Percentiles rank a stretch among this genome's conserved stretches.
Evolutionary conservation across 2,797 vertebrate genomes (phyloP).

Genomic region (Sebastiscus albofasciatus): DNA sequence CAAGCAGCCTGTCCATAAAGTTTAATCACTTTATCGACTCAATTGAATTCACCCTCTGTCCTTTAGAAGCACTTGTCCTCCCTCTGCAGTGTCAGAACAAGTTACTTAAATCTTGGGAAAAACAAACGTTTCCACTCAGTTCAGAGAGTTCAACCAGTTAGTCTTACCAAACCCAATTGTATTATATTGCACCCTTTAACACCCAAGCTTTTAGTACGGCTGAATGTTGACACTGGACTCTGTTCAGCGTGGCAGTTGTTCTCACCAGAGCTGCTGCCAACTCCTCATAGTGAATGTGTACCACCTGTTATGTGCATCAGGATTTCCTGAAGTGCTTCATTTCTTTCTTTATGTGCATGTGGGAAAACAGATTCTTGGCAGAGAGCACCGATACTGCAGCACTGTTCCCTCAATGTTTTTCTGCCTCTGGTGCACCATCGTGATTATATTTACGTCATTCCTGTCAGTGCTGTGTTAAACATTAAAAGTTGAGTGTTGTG

Average conservation of each 20-base stretch:
- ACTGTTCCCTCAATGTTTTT: conserved; percentile 10
- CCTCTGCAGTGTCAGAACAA: not conserved
- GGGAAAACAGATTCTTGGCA: conserved; percentile 61
- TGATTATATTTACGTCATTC: not conserved
- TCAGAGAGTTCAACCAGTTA: conserved; percentile 30
- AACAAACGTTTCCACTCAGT: conserved; percentile 7
- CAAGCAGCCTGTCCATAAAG: not conserved
- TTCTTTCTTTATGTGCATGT: conserved; percentile 45
- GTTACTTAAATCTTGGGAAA: not conserved
- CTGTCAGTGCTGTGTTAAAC: conserved; percentile 2
- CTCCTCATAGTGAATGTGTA: conserved; percentile 15
- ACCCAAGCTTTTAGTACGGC: conserved; percentile 39
- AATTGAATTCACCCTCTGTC: not conserved
- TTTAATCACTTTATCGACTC: not conserved
- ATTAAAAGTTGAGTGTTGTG: not conserved
- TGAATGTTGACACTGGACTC: conserved; percentile 48
- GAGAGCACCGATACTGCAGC: not conserved
- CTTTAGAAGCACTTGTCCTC: not conserved
- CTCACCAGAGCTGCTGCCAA: conserved; percentile 55
- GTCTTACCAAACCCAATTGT: conserved; percentile 11
- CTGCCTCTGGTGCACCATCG: conserved; percentile 23
- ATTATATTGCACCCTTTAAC: conserved; percentile 49
- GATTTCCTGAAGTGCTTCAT: conserved; percentile 42
- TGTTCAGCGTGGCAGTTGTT: conserved; percentile 58
- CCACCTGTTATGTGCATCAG: conserved; percentile 75